Conservation (phyloP, 2,113 vertebrate species). For the Notarius lentiginosus region DNA sequence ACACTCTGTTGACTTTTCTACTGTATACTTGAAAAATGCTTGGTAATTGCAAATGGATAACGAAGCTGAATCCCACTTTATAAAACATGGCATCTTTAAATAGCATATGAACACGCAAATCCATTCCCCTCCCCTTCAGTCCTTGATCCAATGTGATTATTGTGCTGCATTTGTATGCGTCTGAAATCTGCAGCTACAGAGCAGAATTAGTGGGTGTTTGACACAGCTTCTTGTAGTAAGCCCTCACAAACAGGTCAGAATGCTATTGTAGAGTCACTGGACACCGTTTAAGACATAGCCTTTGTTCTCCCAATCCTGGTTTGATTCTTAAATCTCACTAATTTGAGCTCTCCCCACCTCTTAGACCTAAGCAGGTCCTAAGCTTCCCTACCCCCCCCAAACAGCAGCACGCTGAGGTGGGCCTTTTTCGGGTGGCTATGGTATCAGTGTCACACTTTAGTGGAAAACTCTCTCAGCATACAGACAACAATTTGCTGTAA, state of each 20-base stretch:
- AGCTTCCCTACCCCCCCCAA: constrained; percentile 61
- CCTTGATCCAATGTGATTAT: constrained; percentile 30
- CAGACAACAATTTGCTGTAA: constrained; percentile 29
- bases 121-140: not conserved
- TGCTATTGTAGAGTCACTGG: constrained; percentile 36
- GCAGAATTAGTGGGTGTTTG: constrained; percentile 35
- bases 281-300: constrained; percentile 31
- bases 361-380: constrained; percentile 58
- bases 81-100: constrained; percentile 9
- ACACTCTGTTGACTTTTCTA: not conserved
- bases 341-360: constrained; percentile 52
- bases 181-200: constrained; percentile 32
- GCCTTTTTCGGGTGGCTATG: constrained; percentile 37
- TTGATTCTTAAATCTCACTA: constrained; percentile 43
- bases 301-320: constrained; percentile 39
- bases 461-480: constrained; percentile 65
- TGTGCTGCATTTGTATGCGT: constrained; percentile 30
- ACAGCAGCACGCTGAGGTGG: constrained; percentile 57
- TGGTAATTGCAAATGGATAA: not conserved
- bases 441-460: constrained; percentile 77
- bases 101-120: not conserved
- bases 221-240: constrained; percentile 19
- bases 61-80: not conserved
- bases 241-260: constrained; percentile 21
- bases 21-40: not conserved